phyloP scores from a whole-genome alignment of 2,113 vertebrate genomes.

The Hystrix cristata region DNA sequence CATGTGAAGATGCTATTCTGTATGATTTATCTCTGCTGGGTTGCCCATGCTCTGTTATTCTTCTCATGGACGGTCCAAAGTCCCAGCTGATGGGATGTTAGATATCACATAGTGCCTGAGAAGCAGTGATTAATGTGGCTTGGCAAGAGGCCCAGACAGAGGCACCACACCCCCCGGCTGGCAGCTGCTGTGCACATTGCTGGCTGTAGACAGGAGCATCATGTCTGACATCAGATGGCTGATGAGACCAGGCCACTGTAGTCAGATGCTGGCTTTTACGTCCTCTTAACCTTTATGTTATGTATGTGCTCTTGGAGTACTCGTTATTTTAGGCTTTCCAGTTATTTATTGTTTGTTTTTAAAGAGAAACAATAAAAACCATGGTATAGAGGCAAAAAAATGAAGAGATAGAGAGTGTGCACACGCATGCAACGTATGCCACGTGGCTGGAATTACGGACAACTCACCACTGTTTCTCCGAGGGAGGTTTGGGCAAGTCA shows the following conservation, averaged over 20 bases:
- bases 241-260: neutral
- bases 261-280: neutral
- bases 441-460: neutral
- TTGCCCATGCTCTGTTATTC: neutral
- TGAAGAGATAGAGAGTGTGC: neutral
- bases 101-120: neutral
- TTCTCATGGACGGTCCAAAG: neutral
- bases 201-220: neutral
- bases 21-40: neutral
- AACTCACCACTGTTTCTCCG: neutral
- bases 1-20: neutral
- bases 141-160: constrained; percentile 17
- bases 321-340: neutral
- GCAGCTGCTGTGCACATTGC: constrained; percentile 30
- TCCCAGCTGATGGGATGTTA: neutral
- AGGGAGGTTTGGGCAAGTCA: neutral
- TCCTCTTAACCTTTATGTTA: neutral
- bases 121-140: constrained; percentile 24
- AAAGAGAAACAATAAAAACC: neutral
- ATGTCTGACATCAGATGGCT: neutral
- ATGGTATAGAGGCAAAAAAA: too few relatives aligned
- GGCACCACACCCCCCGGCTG: neutral
- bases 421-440: fast-evolving
- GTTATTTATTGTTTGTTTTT: neutral
- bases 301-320: neutral